A percentile compares a stretch with the other conserved stretches of the same genome.
These are phyloP conservation scores for Cryptophagus acutangulus DNA, from an alignment of 2,888 invertebrate genomes.

Conservation along the genomic window DNA sequence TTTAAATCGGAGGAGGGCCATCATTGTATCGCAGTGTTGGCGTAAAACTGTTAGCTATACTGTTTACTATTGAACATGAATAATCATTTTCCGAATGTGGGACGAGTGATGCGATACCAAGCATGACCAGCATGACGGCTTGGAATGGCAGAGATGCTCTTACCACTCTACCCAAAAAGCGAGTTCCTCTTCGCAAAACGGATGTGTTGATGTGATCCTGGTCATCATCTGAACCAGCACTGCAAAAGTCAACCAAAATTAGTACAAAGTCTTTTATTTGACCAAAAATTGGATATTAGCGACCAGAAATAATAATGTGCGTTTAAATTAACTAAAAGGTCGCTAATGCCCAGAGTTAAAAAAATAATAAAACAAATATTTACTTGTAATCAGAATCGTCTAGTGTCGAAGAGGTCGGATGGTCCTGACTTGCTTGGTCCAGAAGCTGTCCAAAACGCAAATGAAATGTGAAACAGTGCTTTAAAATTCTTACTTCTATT, in stretches of 20 bases:
- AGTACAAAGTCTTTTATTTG: conserved; percentile 13
- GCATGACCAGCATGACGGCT: conserved; percentile 84
- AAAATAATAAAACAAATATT: conserved; percentile 47
- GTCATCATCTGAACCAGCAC: conserved; percentile 42
- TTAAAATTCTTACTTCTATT: conserved; percentile 33
- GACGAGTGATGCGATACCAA: conserved; percentile 90
- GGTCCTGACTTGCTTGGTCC: conserved; percentile 59
- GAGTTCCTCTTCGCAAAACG: conserved; percentile 68
- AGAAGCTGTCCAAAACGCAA: conserved; percentile 65
- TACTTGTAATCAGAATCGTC: conserved; percentile 57
- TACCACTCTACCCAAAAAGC: conserved; percentile 84
- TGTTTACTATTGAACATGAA: conserved; percentile 79
- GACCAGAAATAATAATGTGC: too few species aligned
- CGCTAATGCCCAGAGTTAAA: background rate
- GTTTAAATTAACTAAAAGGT: background rate
- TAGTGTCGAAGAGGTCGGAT: conserved; percentile 52
- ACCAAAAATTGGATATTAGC: background rate
- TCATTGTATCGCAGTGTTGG: conserved; percentile 88
- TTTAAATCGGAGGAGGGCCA: conserved; percentile 87
- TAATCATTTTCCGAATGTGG: conserved; percentile 84
- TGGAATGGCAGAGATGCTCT: conserved; percentile 92
- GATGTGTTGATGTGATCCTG: conserved; percentile 55
- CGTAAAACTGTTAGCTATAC: conserved; percentile 75
- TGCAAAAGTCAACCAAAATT: conserved; percentile 29
- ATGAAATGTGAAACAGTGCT: conserved; percentile 51